A percentile compares a stretch with the other conserved stretches of the same genome.
Conservation (phyloP, 2,888 invertebrate species). For the Epistrophe eligans region DNA sequence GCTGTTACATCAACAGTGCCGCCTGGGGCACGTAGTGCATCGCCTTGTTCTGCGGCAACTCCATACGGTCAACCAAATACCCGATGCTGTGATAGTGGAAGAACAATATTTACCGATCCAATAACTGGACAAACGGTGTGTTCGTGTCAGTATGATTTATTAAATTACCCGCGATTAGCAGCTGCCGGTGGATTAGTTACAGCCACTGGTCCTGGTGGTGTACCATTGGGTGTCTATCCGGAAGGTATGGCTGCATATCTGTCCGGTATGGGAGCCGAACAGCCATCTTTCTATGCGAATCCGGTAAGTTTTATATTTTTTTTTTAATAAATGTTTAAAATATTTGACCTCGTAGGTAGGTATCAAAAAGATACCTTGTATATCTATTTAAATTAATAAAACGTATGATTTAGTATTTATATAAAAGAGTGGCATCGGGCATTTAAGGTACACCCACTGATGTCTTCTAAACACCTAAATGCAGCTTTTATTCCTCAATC, state of each 20-base stretch:
- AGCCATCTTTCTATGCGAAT: constrained; percentile 93
- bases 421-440: background rate
- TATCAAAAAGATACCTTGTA: background rate
- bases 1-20: constrained; percentile 85
- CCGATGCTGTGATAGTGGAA: constrained; percentile 95
- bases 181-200: constrained; percentile 83
- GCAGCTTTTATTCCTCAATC: background rate
- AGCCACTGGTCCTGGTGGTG: constrained; percentile 86
- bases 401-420: background rate
- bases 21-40: constrained; percentile 85
- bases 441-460: constrained; percentile 2
- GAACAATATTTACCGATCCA: constrained; percentile 95
- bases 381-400: background rate
- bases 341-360: background rate
- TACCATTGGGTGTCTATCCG: constrained; percentile 92
- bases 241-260: constrained; percentile 94
- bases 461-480: background rate
- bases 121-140: constrained; percentile 94
- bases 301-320: constrained; percentile 87
- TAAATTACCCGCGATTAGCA: constrained; percentile 90
- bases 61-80: constrained; percentile 84
- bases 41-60: constrained; percentile 84
- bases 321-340: background rate
- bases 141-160: constrained; percentile 95
- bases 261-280: constrained; percentile 92